These are phyloP conservation scores for Stenotaenia linearis DNA, from an alignment of 2,888 invertebrate species.

Conservation along the genomic window DNA sequence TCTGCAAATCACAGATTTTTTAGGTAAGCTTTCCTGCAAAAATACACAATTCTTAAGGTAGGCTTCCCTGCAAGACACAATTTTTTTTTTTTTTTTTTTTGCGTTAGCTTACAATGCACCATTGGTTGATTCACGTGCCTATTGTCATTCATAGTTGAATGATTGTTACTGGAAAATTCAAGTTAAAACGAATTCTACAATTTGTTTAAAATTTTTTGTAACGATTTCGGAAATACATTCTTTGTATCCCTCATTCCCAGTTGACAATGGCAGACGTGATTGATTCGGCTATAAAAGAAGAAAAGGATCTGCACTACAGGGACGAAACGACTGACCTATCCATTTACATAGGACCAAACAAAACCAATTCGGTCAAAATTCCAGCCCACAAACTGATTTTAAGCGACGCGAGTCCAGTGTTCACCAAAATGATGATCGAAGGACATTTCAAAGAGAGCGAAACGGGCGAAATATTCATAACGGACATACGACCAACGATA, in stretches of 20 bases:
- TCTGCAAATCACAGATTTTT: too few species aligned
- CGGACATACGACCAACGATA: neutral
- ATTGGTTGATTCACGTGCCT: too few species aligned
- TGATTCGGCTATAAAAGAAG: too few species aligned
- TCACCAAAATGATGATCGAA: neutral
- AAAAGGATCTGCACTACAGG: neutral
- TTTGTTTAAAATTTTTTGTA: neutral
- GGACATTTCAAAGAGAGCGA: neutral
- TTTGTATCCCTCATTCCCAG: neutral
- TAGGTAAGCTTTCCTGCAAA: too few species aligned
- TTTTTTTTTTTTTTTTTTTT: too few species aligned
- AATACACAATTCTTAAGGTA: too few species aligned
- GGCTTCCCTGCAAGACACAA: too few species aligned
- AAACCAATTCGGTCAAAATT: neutral
- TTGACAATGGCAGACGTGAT: too few species aligned
- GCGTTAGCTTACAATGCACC: too few species aligned
- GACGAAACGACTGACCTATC: neutral
- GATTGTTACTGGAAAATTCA: neutral
- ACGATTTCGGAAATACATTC: neutral
- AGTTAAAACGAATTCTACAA: neutral
- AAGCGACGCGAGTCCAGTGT: neutral
- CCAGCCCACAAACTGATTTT: neutral
- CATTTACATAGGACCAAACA: neutral
- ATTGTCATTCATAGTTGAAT: neutral
- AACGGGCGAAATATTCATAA: conserved; percentile 5